A percentile compares a stretch with the other conserved stretches of the same genome.
Conservation (phyloP, 2,113 vertebrate genomes). For the Shinisaurus crocodilurus region DNA sequence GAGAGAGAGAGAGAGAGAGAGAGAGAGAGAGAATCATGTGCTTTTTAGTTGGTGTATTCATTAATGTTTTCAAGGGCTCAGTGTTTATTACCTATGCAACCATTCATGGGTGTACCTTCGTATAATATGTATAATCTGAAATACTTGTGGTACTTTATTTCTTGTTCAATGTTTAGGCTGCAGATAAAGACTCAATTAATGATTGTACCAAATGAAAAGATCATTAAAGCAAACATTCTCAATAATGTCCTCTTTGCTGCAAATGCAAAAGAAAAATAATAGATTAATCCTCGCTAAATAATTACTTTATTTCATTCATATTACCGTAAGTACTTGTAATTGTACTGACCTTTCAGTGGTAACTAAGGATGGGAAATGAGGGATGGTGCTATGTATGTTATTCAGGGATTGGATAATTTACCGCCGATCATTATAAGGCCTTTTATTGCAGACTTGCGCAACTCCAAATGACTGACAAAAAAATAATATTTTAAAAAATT, state of each 20-base stretch:
- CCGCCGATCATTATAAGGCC: neutral
- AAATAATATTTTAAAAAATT: too few species aligned
- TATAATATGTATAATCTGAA: slow-evolving; percentile 36
- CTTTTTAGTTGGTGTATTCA: neutral
- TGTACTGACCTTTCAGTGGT: neutral
- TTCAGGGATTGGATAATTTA: neutral
- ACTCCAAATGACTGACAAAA: too few species aligned
- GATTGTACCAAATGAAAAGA: slow-evolving; percentile 24
- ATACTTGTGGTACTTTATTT: slow-evolving; percentile 26
- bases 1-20: too few species aligned
- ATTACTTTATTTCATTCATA: slow-evolving; percentile 27
- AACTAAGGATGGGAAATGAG: neutral
- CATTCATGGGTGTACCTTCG: neutral
- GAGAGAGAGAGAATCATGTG: too few species aligned
- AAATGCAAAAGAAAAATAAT: slow-evolving; percentile 5
- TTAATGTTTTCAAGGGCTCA: neutral
- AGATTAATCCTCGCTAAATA: neutral
- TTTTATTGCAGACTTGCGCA: too few species aligned
- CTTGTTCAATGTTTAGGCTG: neutral
- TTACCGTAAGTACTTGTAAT: neutral
- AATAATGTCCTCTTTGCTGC: slow-evolving; percentile 21
- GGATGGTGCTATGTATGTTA: neutral
- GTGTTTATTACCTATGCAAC: neutral
- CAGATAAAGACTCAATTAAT: slow-evolving; percentile 20
- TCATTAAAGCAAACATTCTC: slow-evolving; percentile 28